phyloP scores from a whole-genome alignment of 2,888 invertebrate species.

The Biston betularia region DNA sequence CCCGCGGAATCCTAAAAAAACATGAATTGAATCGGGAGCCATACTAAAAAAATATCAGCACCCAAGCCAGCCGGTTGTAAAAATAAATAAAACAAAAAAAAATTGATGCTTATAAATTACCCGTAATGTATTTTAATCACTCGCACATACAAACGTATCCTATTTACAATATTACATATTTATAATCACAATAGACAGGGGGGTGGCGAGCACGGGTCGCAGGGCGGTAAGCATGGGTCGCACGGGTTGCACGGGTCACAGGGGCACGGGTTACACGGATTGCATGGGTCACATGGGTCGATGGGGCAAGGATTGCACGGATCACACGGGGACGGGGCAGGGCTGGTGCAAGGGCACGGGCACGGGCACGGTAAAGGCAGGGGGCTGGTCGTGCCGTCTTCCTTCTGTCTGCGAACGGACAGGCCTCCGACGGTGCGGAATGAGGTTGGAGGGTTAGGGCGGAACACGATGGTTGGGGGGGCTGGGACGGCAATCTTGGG shows the following conservation, averaged over 20 bases:
- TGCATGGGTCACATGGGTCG: constrained; percentile 17
- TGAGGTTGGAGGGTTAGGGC: constrained; percentile 59
- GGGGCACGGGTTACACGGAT: constrained; percentile 12
- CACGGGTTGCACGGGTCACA: constrained; percentile 16
- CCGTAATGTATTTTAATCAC: constrained; percentile 67
- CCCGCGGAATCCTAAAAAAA: no score
- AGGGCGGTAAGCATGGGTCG: constrained; percentile 1
- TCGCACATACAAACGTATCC: constrained; percentile 67
- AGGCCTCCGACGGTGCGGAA: constrained; percentile 64
- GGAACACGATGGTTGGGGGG: constrained; percentile 69
- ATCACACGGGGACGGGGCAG: constrained; percentile 14
- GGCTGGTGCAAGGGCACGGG: constrained; percentile 23
- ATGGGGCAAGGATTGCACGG: constrained; percentile 12
- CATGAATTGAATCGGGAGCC: no score
- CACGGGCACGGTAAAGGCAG: constrained; percentile 29
- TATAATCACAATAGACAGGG: constrained; percentile 22
- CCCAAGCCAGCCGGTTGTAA: no score
- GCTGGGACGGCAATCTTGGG: constrained; percentile 67
- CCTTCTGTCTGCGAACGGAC: constrained; percentile 23
- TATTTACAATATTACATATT: constrained; percentile 49
- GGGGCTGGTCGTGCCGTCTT: constrained; percentile 19
- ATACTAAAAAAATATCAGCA: not conserved
- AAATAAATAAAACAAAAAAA: constrained; percentile 41
- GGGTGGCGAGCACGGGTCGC: constrained; percentile 1
- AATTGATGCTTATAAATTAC: constrained; percentile 50